These are phyloP conservation scores for Callospermophilus lateralis DNA, from an alignment of 2,113 vertebrate genomes.

Conservation along the genomic window DNA sequence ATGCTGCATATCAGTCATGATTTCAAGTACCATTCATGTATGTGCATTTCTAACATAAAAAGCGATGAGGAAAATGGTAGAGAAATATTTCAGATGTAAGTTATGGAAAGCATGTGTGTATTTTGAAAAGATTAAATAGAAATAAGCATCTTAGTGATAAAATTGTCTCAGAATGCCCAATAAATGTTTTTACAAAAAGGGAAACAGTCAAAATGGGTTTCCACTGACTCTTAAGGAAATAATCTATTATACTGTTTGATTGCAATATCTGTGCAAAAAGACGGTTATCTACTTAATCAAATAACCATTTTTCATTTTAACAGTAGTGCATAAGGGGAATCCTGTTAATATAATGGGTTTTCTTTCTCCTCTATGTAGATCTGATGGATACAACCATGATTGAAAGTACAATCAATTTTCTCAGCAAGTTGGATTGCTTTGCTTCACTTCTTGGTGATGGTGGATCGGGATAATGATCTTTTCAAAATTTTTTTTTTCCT, in stretches of 20 bases:
- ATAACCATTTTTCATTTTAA: conserved; percentile 28
- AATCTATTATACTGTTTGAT: background rate
- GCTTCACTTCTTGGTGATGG: background rate
- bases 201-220: conserved; percentile 26
- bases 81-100: background rate
- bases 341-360: background rate
- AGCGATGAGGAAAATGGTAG: background rate
- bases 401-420: conserved; percentile 28
- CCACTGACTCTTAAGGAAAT: background rate
- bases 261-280: background rate
- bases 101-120: background rate
- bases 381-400: background rate
- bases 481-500: background rate
- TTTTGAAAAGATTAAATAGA: conserved; percentile 3
- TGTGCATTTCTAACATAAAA: background rate
- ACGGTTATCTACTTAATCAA: background rate
- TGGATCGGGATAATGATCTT: background rate
- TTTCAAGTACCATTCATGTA: background rate
- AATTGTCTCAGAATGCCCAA: background rate
- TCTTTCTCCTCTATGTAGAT: background rate
- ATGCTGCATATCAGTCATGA: background rate
- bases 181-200: background rate
- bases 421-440: background rate
- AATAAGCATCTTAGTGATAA: background rate
- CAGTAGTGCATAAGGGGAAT: background rate